Evolutionary conservation across 1,140 invertebrate genomes (phyloP), one percentile per base, ranked within the genome.

Genomic region (Drosophila tristis): DNA sequence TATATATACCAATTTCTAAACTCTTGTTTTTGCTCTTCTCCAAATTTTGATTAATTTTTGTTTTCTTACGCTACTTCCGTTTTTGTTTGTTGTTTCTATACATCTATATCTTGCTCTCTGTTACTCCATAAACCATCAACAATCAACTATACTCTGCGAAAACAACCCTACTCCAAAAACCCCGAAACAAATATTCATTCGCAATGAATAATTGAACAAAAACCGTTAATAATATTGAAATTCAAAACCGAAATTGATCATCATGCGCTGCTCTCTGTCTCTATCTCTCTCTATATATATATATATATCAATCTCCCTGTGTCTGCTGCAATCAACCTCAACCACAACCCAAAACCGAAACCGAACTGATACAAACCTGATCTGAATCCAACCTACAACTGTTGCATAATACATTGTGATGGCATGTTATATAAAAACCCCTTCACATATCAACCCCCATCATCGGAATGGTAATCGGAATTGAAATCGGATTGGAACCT

Each of bases 381-480:
- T 56, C 70, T 59, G 45, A 48, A 57, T 58, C 62, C 59, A 58
- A 51, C 57, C 57, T 55, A 43, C 64, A 56, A 74, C 68, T 64
- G 55, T 78, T 82, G 64, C 70, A 85, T 64, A 71, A 84, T 31
- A 65, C 74, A 82, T 74, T 84, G 47, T 71, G 80, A 84, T 82
- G 80, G 72, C 75, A 75, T 82, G 80, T 48, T 51, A 50, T 57
- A 49, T 31, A 57, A 31, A 56, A 25, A 56, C 42, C n/a, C 64
- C 64, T 53, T 42, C 65, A 70, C 35, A 45, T 51, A 70, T 44
- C 65, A 58, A 58, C 35, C 66, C 64, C 35, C 49, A 66, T 75
- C 49, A 58, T 49, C 7, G 62, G 65, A 70, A 2, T 31, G 20
- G 29, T 9, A 60, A 48, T 54, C 39, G 71, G 58, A 63, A 74